Conservation (phyloP, 2,797 vertebrate genomes). For the Falco berigora region DNA sequence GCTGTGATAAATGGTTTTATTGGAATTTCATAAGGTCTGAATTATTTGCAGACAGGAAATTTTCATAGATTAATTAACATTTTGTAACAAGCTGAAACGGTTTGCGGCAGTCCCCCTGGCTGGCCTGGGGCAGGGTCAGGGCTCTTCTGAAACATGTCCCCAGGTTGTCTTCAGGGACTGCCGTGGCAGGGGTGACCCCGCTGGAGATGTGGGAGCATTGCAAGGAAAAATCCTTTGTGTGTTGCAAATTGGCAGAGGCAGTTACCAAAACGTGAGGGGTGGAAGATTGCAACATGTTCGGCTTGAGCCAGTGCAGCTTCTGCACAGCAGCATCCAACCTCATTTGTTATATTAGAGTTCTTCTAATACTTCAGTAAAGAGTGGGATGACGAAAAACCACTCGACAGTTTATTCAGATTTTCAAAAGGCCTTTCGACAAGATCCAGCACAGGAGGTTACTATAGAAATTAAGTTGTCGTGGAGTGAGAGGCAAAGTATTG, state of each 20-base stretch:
- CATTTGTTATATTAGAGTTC: background rate
- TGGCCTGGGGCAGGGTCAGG: rapidly evolving
- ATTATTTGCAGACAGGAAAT: slow-evolving; percentile 62
- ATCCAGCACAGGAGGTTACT: slow-evolving; percentile 50
- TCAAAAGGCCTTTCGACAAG: slow-evolving; percentile 46
- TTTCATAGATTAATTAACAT: slow-evolving; percentile 62
- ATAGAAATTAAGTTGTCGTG: slow-evolving; percentile 59
- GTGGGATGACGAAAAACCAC: slow-evolving; percentile 31
- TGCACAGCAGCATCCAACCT: background rate
- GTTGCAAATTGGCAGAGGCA: background rate
- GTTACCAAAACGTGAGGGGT: background rate
- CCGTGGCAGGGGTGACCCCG: background rate
- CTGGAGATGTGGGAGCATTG: rapidly evolving
- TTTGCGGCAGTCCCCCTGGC: background rate
- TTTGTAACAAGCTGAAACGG: slow-evolving; percentile 6
- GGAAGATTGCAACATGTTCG: background rate
- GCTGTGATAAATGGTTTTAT: slow-evolving; percentile 65
- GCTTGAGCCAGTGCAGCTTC: background rate
- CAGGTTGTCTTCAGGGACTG: background rate
- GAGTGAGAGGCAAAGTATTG: slow-evolving; percentile 6
- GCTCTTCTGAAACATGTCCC: background rate
- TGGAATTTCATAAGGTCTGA: slow-evolving; percentile 56
- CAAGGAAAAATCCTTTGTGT: background rate
- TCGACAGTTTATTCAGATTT: slow-evolving; percentile 51
- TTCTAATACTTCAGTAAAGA: slow-evolving; percentile 32